Percentiles rank a stretch among this genome's conserved stretches.
These are phyloP conservation scores for Aramus guarauna DNA, from an alignment of 2,113 vertebrate genomes.

Conservation along the genomic window DNA sequence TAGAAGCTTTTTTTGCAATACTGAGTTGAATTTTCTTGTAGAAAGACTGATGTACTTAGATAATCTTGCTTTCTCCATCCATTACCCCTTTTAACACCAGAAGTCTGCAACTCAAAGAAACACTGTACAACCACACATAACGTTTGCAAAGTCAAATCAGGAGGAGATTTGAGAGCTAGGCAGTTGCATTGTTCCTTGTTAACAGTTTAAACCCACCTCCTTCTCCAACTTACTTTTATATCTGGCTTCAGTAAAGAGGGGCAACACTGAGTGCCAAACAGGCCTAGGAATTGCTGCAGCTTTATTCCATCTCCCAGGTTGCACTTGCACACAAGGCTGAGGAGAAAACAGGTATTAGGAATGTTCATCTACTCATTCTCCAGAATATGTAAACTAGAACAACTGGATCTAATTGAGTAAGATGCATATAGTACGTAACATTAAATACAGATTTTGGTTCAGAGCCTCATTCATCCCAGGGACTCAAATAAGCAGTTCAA, in stretches of 20 bases:
- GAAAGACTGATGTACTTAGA: not conserved
- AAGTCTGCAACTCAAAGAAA: not conserved
- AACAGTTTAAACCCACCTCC: not conserved
- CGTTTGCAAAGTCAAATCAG: not conserved
- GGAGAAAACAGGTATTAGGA: not conserved
- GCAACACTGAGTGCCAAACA: fast-evolving
- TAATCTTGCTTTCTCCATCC: not conserved
- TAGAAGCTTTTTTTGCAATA: not conserved
- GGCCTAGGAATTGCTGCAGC: not conserved
- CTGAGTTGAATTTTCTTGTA: not conserved
- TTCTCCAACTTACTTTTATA: not conserved
- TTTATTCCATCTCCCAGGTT: not conserved
- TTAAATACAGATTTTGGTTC: not conserved
- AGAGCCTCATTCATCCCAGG: not conserved
- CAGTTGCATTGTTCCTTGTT: not conserved
- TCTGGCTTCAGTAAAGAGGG: not conserved
- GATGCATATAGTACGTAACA: not conserved
- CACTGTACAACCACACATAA: not conserved
- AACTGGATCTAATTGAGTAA: not conserved
- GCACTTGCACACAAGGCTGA: not conserved
- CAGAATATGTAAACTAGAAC: not conserved
- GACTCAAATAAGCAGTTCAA: not conserved
- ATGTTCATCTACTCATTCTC: not conserved
- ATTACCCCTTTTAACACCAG: not conserved
- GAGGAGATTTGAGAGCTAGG: not conserved